phyloP scores from a whole-genome alignment of 1,140 invertebrate genomes.

The Bombus consobrinus region DNA sequence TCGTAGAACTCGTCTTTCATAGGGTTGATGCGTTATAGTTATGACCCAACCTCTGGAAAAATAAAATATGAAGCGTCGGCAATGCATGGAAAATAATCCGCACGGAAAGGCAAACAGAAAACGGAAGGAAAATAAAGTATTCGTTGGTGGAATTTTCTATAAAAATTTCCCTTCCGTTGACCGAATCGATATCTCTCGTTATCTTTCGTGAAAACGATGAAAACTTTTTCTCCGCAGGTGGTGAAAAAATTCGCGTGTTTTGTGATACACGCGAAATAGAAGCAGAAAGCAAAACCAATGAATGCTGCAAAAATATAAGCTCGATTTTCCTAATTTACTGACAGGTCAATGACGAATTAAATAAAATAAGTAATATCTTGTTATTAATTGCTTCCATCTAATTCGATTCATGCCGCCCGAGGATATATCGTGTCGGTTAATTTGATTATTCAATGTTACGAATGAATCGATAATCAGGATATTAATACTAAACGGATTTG shows the following conservation, averaged over 20 bases:
- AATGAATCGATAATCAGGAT: slow-evolving; percentile 6
- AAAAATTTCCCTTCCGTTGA: neutral
- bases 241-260: neutral
- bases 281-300: fast-evolving
- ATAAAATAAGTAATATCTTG: neutral
- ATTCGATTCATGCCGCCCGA: neutral
- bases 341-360: neutral
- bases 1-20: neutral
- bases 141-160: neutral
- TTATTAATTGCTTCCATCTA: neutral
- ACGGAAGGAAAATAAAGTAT: neutral
- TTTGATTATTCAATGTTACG: slow-evolving; percentile 1
- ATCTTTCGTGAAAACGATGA: neutral
- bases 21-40: slow-evolving; percentile 3
- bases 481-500: neutral
- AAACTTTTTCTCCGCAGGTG: neutral
- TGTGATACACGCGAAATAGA: fast-evolving
- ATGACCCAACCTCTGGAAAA: neutral
- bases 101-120: neutral
- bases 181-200: neutral
- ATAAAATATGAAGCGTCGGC: neutral
- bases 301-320: too few species aligned
- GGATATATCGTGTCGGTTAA: neutral
- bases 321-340: neutral
- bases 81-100: neutral